Evolutionary conservation across 37 sponge, comb jelly and placozoan genomes (phyloP).

Genomic region (Theonella swinhoei): DNA sequence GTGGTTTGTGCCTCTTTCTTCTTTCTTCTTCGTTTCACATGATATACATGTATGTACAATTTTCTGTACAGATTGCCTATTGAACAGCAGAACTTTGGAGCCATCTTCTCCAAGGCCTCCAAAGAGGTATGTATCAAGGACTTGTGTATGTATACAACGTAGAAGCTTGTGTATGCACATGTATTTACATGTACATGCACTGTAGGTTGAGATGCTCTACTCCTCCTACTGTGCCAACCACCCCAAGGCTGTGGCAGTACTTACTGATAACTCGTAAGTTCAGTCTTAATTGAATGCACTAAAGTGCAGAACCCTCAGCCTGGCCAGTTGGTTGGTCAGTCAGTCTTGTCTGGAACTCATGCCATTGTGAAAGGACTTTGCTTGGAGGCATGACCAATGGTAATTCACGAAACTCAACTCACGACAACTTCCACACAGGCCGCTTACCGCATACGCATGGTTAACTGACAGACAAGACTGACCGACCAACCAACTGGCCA

Average conservation of each 20-base stretch:
- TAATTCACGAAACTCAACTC: too few relatives aligned
- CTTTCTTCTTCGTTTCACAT: background rate
- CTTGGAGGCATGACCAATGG: too few relatives aligned
- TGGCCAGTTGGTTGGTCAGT: too few relatives aligned
- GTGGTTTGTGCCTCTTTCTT: too few relatives aligned
- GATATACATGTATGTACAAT: background rate
- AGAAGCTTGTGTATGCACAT: background rate
- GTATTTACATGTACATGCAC: background rate
- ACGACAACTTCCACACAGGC: too few relatives aligned
- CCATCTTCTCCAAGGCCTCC: conserved; percentile 37
- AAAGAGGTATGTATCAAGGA: conserved; percentile 37
- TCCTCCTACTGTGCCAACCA: conserved; percentile 79
- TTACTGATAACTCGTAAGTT: conserved; percentile 93
- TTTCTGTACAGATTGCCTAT: conserved; percentile 27
- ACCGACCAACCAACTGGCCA: too few relatives aligned
- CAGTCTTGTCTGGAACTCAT: too few relatives aligned
- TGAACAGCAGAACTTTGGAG: conserved; percentile 64
- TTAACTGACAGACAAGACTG: too few relatives aligned
- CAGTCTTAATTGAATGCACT: background rate
- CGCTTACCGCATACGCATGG: too few relatives aligned
- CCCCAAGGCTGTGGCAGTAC: conserved; percentile 86
- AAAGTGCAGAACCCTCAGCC: background rate
- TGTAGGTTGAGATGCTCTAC: conserved; percentile 77
- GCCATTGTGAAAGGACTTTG: too few relatives aligned
- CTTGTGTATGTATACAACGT: conserved; percentile 30